phyloP scores from a whole-genome alignment of 2,797 vertebrate genomes.

The Pseudochromis fuscus region DNA sequence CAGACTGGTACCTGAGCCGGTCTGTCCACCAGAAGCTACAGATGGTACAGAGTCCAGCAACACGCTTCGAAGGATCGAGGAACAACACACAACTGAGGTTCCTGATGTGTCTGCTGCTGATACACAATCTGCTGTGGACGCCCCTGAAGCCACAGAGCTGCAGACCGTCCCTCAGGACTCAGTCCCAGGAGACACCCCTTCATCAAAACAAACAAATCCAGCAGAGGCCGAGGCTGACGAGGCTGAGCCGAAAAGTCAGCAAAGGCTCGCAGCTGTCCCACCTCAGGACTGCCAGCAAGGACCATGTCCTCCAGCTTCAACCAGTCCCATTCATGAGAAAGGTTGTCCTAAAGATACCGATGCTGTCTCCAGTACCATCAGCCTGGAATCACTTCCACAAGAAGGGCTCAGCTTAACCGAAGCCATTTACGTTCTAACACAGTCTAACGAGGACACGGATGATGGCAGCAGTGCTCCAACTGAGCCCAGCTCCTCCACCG shows the following conservation, averaged over 20 bases:
- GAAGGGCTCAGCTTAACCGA: conserved; percentile 73
- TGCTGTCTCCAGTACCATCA: conserved; percentile 80
- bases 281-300: conserved; percentile 19
- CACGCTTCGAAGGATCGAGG: background rate
- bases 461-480: background rate
- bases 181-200: conserved; percentile 12
- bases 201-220: conserved; percentile 1
- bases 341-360: conserved; percentile 67
- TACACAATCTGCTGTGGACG: conserved; percentile 6
- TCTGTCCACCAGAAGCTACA: background rate
- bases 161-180: conserved; percentile 21
- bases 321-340: conserved; percentile 17
- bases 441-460: conserved; percentile 31
- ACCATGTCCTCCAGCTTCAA: conserved; percentile 31
- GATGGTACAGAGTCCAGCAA: background rate
- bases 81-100: background rate
- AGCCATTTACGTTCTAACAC: conserved; percentile 64
- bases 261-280: background rate
- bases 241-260: conserved; percentile 7
- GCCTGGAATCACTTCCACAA: conserved; percentile 70
- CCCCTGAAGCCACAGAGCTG: background rate
- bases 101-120: background rate
- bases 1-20: background rate
- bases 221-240: background rate
- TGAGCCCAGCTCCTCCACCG: conserved; percentile 43